These are phyloP conservation scores for Corythornis vintsioides DNA, from an alignment of 2,113 vertebrate genomes.

Conservation along the genomic window DNA sequence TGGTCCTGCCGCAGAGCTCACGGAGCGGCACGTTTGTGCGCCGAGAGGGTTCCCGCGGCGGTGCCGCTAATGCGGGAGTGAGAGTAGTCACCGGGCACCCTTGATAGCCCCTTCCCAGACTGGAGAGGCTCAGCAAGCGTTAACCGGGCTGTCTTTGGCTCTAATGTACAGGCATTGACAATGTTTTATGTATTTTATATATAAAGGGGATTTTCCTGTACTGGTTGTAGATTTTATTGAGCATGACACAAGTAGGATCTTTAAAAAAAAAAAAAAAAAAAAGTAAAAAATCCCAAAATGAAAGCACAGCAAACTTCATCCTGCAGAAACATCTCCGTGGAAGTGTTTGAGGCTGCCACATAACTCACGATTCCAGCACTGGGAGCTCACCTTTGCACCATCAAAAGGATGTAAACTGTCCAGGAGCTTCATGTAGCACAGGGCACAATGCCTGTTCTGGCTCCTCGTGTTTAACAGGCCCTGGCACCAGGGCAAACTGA, in stretches of 20 bases:
- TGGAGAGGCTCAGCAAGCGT: neutral
- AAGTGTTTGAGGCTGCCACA: neutral
- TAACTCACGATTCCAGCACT: neutral
- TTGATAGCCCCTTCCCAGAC: too few species aligned
- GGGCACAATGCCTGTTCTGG: fast-evolving
- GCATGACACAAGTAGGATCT: neutral
- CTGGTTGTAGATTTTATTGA: too few species aligned
- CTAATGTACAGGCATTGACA: fast-evolving
- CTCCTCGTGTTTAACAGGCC: too few species aligned
- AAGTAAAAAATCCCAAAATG: neutral
- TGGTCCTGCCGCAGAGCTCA: neutral
- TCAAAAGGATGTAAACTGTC: fast-evolving
- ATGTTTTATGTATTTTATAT: too few species aligned
- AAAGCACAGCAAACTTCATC: fast-evolving
- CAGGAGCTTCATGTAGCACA: neutral
- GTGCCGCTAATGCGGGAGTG: fast-evolving
- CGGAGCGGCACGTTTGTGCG: too few species aligned
- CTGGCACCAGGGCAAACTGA: fast-evolving
- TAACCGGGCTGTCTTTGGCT: too few species aligned
- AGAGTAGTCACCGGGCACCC: neutral
- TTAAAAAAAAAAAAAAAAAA: neutral
- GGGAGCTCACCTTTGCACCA: fast-evolving
- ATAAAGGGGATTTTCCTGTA: too few species aligned
- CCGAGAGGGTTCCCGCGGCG: neutral
- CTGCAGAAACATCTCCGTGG: neutral